These are phyloP conservation scores for Hiodon alosoides DNA, from an alignment of 2,113 vertebrate genomes.

Conservation along the genomic window DNA sequence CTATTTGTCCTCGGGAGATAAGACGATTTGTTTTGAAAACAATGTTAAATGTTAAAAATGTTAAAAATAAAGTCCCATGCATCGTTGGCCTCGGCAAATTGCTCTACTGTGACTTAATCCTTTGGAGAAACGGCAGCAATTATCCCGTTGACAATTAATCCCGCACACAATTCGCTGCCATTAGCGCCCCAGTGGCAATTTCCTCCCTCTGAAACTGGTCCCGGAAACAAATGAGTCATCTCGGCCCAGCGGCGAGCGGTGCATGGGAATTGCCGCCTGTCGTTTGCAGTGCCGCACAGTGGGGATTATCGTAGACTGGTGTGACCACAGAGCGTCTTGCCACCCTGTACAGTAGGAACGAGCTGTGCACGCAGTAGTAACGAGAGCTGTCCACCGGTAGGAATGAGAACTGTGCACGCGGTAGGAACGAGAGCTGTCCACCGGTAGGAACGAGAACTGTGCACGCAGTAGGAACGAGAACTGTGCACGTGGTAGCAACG, in stretches of 20 bases:
- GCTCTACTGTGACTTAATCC: neutral
- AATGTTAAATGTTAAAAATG: no score
- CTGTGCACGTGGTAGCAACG: no score
- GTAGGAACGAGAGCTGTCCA: no score
- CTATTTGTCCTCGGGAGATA: neutral
- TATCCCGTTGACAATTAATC: slow-evolving; percentile 23
- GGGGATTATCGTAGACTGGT: neutral
- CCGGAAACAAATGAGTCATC: neutral
- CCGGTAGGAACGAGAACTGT: no score
- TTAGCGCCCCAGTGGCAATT: neutral
- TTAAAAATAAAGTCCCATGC: neutral
- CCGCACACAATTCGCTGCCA: neutral
- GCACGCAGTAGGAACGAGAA: no score
- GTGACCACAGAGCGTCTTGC: neutral
- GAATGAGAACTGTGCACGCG: no score
- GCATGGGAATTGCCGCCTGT: neutral
- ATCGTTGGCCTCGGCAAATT: slow-evolving; percentile 5
- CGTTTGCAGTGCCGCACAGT: neutral
- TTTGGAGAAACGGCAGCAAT: neutral
- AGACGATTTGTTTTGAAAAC: neutral
- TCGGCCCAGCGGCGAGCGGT: neutral
- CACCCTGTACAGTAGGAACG: no score
- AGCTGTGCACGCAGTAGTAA: no score
- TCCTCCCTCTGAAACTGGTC: neutral
- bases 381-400: no score